Percentiles rank a stretch among this genome's conserved stretches.
Conservation (phyloP, 1,140 invertebrate species). For the Cryptotermes secundus region DNA sequence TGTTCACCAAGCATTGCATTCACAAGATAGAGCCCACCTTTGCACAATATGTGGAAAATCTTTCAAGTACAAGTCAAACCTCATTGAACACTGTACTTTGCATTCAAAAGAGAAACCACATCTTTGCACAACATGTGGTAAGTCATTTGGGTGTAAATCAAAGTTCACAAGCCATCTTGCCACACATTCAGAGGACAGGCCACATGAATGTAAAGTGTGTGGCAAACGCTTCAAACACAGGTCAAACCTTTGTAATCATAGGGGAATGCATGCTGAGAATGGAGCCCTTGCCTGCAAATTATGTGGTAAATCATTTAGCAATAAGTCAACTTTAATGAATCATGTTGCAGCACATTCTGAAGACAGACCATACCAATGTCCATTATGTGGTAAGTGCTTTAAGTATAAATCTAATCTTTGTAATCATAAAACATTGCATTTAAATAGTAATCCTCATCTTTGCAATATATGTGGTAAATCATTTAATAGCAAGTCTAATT, state of each 20-base stretch:
- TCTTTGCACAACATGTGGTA: not conserved
- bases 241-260: conserved; percentile 38
- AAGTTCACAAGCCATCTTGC: conserved; percentile 29
- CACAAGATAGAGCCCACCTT: not conserved
- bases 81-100: not conserved
- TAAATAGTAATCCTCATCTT: conserved; percentile 53
- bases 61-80: conserved; percentile 22
- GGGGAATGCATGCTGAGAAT: conserved; percentile 11
- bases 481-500: conserved; percentile 42
- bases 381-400: conserved; percentile 59
- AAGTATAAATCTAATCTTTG: conserved; percentile 1
- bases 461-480: conserved; percentile 62
- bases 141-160: conserved; percentile 19
- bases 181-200: conserved; percentile 43
- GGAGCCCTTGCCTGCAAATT: conserved; percentile 25
- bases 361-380: conserved; percentile 62
- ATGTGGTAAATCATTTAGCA: conserved; percentile 34
- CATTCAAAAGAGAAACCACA: not conserved
- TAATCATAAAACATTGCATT: not conserved
- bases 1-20: not conserved
- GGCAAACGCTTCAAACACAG: conserved; percentile 41
- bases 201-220: conserved; percentile 45
- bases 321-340: conserved; percentile 33
- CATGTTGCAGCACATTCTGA: conserved; percentile 52
- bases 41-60: conserved; percentile 35